A percentile compares a stretch with the other conserved stretches of the same genome.
Evolutionary conservation across 2,113 vertebrate species (phyloP).

Genomic region (Anhinga anhinga): DNA sequence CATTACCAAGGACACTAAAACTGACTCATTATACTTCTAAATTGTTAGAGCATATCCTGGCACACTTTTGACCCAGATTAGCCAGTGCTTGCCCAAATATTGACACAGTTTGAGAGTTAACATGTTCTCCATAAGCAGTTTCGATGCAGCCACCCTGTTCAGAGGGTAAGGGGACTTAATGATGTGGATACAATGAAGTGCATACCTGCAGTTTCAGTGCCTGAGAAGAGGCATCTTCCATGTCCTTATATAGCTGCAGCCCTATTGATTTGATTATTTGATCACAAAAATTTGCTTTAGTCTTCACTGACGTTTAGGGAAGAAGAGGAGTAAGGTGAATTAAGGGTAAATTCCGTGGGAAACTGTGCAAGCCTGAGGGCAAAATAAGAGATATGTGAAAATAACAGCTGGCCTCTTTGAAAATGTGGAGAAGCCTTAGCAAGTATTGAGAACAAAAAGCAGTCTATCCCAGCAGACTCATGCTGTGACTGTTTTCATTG

Average conservation of each 20-base stretch:
- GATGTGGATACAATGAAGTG: neutral
- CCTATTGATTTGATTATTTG: neutral
- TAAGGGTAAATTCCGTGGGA: neutral
- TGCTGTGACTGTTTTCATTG: neutral
- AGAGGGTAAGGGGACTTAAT: neutral
- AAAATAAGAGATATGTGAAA: neutral
- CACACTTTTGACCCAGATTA: neutral
- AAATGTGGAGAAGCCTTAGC: neutral
- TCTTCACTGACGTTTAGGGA: neutral
- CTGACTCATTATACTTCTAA: neutral
- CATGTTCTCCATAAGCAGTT: neutral
- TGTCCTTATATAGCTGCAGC: neutral
- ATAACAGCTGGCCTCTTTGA: neutral
- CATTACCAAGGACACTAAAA: neutral
- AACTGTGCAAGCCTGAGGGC: neutral
- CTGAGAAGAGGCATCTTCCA: neutral
- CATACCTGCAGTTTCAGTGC: neutral
- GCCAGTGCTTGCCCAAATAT: neutral
- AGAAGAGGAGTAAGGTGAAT: neutral
- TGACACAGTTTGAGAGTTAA: neutral
- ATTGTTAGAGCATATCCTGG: neutral
- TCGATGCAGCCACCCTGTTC: neutral
- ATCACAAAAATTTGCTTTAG: neutral
- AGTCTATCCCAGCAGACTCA: neutral
- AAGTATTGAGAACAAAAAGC: neutral